A percentile compares a stretch with the other conserved stretches of the same genome.
Evolutionary conservation across 2,113 vertebrate species (phyloP).

Genomic region (Calypte anna): DNA sequence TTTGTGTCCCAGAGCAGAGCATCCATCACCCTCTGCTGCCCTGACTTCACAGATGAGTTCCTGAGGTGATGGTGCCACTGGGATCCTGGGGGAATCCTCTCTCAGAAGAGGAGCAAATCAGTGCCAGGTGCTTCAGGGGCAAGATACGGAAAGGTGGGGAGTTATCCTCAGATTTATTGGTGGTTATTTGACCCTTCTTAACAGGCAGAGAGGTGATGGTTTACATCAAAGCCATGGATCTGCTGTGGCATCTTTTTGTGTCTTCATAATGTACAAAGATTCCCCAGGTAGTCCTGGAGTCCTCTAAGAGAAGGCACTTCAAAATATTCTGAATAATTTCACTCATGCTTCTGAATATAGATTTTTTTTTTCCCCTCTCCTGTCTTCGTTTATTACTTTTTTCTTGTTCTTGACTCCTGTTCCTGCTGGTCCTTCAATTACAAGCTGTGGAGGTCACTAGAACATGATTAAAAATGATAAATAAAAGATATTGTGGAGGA

Average conservation of each 20-base stretch:
- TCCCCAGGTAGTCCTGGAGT: background rate
- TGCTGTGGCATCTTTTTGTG: background rate
- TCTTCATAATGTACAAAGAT: background rate
- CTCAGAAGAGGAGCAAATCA: background rate
- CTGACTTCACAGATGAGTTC: background rate
- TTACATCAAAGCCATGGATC: background rate
- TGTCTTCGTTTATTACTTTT: background rate
- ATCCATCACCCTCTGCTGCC: background rate
- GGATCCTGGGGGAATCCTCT: background rate
- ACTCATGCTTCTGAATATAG: background rate
- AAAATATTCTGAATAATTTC: background rate
- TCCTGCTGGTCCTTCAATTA: background rate
- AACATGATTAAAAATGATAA: constrained; percentile 42
- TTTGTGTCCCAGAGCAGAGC: background rate
- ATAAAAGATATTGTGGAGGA: background rate
- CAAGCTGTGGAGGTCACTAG: background rate
- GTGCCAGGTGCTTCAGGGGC: background rate
- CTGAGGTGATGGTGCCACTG: background rate
- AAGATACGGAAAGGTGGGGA: background rate
- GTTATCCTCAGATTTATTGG: background rate
- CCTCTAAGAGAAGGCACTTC: background rate
- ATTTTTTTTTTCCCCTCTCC: background rate
- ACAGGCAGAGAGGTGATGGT: background rate
- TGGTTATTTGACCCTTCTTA: background rate
- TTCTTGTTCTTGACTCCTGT: background rate